Evolutionary conservation across 2,797 vertebrate genomes (phyloP), one percentile per base, ranked within the genome.

Genomic region (Pristis pectinata): DNA sequence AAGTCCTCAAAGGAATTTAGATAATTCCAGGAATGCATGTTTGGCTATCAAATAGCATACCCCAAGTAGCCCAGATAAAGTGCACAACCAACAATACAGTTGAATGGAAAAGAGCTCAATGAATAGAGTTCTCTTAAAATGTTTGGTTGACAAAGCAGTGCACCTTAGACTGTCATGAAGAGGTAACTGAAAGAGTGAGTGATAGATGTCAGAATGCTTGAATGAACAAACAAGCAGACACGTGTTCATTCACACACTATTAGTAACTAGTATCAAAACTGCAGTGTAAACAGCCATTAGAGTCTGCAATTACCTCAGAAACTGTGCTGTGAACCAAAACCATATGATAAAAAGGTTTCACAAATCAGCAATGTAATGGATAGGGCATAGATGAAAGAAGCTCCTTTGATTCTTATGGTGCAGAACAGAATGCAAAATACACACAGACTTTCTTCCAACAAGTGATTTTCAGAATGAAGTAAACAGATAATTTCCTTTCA

Each of bases 1-100:
- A 94, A 30, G 37, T 74, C 61, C 91, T 93, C 37, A 93, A 94
- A 72, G 76, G 67, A 94, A 94, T 94, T 94, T 7, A 76, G 70
- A 94, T 76, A 76, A 94, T 94, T 76, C 56, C 34, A 76, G 70
- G 70, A 94, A 94, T 94, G 92, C 72, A 76, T 41, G 56, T 53
- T 76, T 56, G 67, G 74, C 67, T 76, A 76, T 74, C 70, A 94
- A 94, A 94, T 94, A n/a, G 30, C 70, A 74, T 34, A 34, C 92
- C 49, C 74, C 19, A 37, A 44, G 72, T 76, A 53, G 27, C 15
- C 30, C 49, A 44, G 70, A n/a, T 94, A 94, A 94, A 56, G 24
- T 76, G 30, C 27, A 10, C 92, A 94, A 74, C 3, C 17, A 93
- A 19, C 61, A 92, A 72, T 91, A 91, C 37, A 9, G 72, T 7